Base-by-base conservation (phyloP, 1,140 invertebrate genomes). In the Panagrolaimus sp. region DNA sequence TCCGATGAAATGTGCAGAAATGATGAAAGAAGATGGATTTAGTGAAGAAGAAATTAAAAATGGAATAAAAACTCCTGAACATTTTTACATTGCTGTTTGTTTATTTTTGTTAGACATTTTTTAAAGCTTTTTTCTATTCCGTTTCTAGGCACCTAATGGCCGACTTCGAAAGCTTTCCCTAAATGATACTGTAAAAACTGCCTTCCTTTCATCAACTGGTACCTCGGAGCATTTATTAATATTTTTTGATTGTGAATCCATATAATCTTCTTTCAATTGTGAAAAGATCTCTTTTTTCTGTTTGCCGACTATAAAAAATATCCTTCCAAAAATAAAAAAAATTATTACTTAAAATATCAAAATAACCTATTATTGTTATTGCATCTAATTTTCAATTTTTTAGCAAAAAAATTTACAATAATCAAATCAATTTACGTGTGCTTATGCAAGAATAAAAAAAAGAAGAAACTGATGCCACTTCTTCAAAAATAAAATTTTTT, bases 221-320 rank as follows among this genome's bases (percentile, higher is more conserved):
- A 58, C 52, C 21, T 24, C 52, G 1, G 52, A 58, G 17, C 52
- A 58, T 58, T 17, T 58, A n/a, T n/a, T 58, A 12, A 14, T 58
- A 21, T 58, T 58, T 14, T 58, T 58, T 58, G 52, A 58, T 28
- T 58, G 12, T 58, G 1, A 58, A 21, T 28, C 52, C 15, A 58
- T 17, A 12, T 21, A n/a, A 12, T 58, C 21, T 12, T 58, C 17
- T 21, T 8, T 58, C 17, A 12, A 24, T 21, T 58, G 3, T 52
- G 0, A 21, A 8, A 52, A 12, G 48, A 52, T 38, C 32, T 38
- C 32, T 4, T 38, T 38, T 38, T 38, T 38, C 7, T 7, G 2
- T 38, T 38, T 38, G 32, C 32, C 32, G 32, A 38, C 32, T 38
- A 38, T 7, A 38, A 38, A 2, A 38, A 38, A 38, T 38, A 38